Evolutionary conservation across 2,113 vertebrate genomes (phyloP).

Genomic region (Noturus placidus): DNA sequence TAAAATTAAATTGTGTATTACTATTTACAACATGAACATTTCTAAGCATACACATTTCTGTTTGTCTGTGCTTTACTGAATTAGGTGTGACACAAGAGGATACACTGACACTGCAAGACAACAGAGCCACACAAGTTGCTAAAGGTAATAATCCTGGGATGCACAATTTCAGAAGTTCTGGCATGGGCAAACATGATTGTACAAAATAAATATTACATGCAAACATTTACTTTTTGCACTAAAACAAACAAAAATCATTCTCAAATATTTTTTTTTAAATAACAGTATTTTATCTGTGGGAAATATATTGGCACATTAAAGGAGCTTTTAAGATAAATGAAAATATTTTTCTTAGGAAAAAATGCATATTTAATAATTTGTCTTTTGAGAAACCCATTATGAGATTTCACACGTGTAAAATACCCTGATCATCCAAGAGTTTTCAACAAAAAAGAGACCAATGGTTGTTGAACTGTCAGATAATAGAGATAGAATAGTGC

Average conservation of each 20-base stretch:
- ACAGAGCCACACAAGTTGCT: conserved; percentile 56
- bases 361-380: neutral
- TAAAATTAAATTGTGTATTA: neutral
- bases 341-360: neutral
- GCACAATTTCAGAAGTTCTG: neutral
- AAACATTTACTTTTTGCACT: neutral
- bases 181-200: neutral
- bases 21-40: neutral
- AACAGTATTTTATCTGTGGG: neutral
- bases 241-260: neutral
- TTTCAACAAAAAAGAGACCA: neutral
- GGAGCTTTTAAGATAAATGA: neutral
- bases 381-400: neutral
- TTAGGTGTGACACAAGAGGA: conserved; percentile 74
- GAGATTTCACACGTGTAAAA: neutral
- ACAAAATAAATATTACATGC: neutral
- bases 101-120: conserved; percentile 64
- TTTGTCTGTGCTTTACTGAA: conserved; percentile 22
- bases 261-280: neutral
- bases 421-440: neutral
- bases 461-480: neutral
- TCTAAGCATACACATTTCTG: conserved; percentile 8
- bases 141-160: conserved; percentile 66
- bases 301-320: neutral
- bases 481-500: neutral